Evolutionary conservation across 2,113 vertebrate genomes (phyloP), one percentile per base, ranked within the genome.

Genomic region (Anseranas semipalmata): DNA sequence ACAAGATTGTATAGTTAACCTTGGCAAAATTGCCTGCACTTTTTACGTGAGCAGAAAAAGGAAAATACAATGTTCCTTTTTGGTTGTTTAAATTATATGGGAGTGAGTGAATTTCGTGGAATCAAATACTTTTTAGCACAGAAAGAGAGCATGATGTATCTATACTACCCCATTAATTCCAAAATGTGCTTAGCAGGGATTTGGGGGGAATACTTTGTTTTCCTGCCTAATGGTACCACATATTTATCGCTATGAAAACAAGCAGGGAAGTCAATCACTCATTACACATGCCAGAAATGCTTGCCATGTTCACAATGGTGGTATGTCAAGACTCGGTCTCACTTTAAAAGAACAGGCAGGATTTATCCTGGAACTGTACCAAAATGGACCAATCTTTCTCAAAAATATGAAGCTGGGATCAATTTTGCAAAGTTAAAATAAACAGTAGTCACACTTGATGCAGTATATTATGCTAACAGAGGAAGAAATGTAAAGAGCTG

Each of bases 391-490:
- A 96, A 48, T 81, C 80, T 84, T 85, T 85, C 74, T 94, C 63
- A 91, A 87, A 98, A 97, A 94, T 87, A 90, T 25, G 63, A 96
- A 97, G 89, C 76, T 93, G 97, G 90, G 88, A 96, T 95, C 85
- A 94, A 89, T 96, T 93, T 96, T 96, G 79, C 58, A 43, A 97
- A 95, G 87, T 73, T 96, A 95, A 97, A 98, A 97, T 97, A 97
- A 97, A 97, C 86, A 94, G 45, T 52, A 96, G 81, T 92, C 91
- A 92, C 53, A 85, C 39, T 93, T 97, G 88, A 95, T 55, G 15
- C 67, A 78, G 58, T 94, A 48, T 84, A 28, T 90, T 97, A 90
- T 91, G 67, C 89, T 88, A 95, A 68, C 60, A 85, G 89, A 92
- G 53, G n/a, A 81, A 92, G 60, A 95, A 81, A 81, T 68, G 32